Conservation (phyloP, 2,113 vertebrate species). For the Grammomys dolichurus region DNA sequence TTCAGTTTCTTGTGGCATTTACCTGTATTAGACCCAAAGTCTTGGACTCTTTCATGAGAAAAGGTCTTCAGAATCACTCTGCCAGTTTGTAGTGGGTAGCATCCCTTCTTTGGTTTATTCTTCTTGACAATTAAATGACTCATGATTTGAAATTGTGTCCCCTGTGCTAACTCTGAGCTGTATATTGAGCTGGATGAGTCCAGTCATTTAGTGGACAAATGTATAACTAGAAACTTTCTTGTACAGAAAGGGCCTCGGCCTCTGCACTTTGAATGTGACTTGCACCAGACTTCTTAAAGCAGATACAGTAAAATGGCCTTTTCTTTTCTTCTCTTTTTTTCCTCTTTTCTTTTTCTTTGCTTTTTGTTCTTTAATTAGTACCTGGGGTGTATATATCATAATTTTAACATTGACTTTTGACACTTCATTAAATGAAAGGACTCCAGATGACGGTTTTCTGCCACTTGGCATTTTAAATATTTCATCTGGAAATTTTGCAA, state of each 20-base stretch:
- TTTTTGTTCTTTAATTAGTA: neutral
- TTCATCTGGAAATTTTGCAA: neutral
- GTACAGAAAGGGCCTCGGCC: too few relatives aligned
- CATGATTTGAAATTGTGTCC: conserved; percentile 43
- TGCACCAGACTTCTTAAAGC: neutral
- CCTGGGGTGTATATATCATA: neutral
- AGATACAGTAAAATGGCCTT: neutral
- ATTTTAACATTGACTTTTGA: neutral
- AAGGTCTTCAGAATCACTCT: conserved; percentile 68
- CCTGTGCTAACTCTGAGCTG: neutral
- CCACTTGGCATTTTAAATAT: conserved; percentile 46
- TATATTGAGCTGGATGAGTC: neutral
- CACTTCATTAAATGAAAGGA: neutral
- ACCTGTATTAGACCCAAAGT: conserved; percentile 88
- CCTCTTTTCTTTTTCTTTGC: neutral
- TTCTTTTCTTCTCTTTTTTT: neutral
- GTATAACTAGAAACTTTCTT: neutral
- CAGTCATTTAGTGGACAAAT: neutral
- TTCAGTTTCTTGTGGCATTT: conserved; percentile 85
- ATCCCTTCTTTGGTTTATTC: conserved; percentile 61
- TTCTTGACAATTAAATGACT: conserved; percentile 66
- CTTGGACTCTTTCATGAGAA: conserved; percentile 82
- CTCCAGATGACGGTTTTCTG: neutral
- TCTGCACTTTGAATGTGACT: neutral
- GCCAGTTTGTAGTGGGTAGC: conserved; percentile 57